phyloP scores from a whole-genome alignment of 2,113 vertebrate genomes.

The Calonectris borealis region DNA sequence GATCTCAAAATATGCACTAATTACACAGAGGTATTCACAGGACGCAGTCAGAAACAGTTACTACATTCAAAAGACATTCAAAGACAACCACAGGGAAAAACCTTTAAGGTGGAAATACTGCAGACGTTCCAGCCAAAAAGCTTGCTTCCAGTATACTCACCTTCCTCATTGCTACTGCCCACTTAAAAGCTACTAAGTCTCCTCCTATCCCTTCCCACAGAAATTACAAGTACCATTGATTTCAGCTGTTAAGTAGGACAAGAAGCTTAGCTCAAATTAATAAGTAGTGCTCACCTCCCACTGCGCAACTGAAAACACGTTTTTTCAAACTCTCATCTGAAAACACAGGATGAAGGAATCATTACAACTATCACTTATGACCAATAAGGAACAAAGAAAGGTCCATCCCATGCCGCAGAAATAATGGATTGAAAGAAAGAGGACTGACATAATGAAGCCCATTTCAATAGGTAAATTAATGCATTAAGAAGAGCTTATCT shows the following conservation, averaged over 20 bases:
- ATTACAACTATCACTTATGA: neutral
- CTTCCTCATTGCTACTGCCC: neutral
- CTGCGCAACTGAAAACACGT: neutral
- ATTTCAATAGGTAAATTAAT: neutral
- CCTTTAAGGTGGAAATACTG: neutral
- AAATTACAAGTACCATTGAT: neutral
- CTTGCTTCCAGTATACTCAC: neutral
- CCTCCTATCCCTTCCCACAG: neutral
- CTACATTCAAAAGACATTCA: neutral
- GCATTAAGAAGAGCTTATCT: neutral
- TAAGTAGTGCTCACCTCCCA: neutral
- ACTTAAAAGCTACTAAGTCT: neutral
- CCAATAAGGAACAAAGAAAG: neutral
- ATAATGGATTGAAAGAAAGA: neutral
- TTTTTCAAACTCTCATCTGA: neutral
- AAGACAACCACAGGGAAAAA: neutral
- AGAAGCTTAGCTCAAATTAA: neutral
- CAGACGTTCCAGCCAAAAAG: neutral
- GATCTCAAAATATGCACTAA: neutral
- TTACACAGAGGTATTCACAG: neutral
- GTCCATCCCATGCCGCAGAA: neutral
- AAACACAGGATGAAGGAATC: neutral
- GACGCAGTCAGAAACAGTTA: neutral
- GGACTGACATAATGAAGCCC: fast-evolving
- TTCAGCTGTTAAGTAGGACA: neutral